Conservation (phyloP, 2,113 vertebrate species). For the Anser cygnoides region DNA sequence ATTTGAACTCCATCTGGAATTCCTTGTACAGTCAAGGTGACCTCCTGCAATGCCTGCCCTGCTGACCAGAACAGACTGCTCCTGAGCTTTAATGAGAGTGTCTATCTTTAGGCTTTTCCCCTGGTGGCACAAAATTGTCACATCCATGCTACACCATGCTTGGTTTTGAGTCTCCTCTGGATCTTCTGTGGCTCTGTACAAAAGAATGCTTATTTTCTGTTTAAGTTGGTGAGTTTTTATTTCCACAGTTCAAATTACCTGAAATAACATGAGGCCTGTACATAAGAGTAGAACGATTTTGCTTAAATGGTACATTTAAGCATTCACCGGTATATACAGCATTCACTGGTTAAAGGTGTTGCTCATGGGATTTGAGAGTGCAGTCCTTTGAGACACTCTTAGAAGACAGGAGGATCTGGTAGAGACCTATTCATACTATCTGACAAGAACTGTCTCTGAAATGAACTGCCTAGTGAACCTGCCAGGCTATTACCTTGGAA, state of each 20-base stretch:
- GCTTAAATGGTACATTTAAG: neutral
- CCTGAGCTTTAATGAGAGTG: neutral
- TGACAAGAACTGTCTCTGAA: neutral
- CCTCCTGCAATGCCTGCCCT: neutral
- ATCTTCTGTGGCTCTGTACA: no score
- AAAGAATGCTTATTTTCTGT: neutral
- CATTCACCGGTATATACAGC: neutral
- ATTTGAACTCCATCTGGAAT: neutral
- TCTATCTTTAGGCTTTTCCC: neutral
- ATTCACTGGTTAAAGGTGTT: neutral
- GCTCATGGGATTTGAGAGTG: neutral
- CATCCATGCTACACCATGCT: neutral
- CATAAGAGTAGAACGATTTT: neutral
- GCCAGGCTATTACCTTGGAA: neutral
- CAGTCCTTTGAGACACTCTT: neutral
- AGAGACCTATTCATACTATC: neutral
- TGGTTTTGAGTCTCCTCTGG: neutral
- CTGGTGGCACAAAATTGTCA: neutral
- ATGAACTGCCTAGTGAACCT: neutral
- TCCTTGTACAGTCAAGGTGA: neutral
- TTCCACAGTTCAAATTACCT: neutral
- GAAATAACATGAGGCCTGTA: neutral
- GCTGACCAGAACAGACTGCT: neutral
- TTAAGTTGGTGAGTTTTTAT: neutral
- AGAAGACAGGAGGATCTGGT: neutral